These are phyloP conservation scores for Synodontis membranacea DNA, from an alignment of 2,113 vertebrate species.

Conservation along the genomic window DNA sequence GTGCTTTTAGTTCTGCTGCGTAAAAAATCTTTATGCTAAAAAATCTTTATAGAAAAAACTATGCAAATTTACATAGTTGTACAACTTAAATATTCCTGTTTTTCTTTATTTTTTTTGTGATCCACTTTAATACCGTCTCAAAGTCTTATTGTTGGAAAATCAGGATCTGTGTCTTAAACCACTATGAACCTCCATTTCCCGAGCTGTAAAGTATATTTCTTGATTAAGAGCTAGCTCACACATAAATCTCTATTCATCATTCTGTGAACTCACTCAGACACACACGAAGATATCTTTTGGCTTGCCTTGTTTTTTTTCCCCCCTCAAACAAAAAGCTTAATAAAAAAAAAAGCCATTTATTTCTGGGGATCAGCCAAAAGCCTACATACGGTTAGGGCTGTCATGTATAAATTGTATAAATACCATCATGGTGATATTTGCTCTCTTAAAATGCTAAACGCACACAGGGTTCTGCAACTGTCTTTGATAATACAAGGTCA, in stretches of 20 bases:
- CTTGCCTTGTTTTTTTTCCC: not conserved
- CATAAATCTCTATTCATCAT: slow-evolving; percentile 6
- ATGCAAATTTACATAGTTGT: not conserved
- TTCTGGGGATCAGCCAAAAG: not conserved
- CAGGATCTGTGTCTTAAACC: not conserved
- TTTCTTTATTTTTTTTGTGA: not conserved
- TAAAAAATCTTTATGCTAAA: too few species aligned
- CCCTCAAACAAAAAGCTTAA: not conserved
- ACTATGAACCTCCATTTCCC: not conserved
- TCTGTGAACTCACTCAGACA: not conserved
- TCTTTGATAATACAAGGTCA: slow-evolving; percentile 19
- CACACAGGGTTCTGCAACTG: not conserved
- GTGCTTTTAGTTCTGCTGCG: not conserved
- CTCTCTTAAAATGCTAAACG: not conserved
- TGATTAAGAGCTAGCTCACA: slow-evolving; percentile 19
- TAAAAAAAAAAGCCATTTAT: slow-evolving; percentile 5
- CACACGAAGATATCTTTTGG: not conserved
- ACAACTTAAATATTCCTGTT: not conserved
- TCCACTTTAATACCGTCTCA: slow-evolving; percentile 2
- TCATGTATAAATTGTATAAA: slow-evolving; percentile 23
- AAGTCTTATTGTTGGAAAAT: not conserved
- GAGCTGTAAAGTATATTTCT: not conserved
- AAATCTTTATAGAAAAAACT: too few species aligned
- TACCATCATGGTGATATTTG: not conserved
- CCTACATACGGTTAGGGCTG: not conserved